These are phyloP conservation scores for Drosophila putrida DNA, from an alignment of 2,888 invertebrate genomes.

Conservation along the genomic window DNA sequence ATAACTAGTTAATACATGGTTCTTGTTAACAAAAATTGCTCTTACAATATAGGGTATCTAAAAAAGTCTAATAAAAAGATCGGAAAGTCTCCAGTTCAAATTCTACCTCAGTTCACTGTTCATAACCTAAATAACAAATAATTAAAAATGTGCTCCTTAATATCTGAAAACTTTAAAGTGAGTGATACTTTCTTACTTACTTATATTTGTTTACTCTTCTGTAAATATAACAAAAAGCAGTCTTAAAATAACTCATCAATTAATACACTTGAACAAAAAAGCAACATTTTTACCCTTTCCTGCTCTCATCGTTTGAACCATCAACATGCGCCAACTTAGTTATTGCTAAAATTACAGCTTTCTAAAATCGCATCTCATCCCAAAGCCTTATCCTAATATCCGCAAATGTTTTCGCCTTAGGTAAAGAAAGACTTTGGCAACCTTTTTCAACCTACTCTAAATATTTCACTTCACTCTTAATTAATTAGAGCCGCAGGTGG, in stretches of 20 bases:
- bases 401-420: conserved; percentile 36
- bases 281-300: not conserved
- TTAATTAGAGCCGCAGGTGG: conserved; percentile 68
- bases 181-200: no score
- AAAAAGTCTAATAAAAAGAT: no score
- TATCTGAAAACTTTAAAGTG: no score
- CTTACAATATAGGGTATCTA: no score
- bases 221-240: not conserved
- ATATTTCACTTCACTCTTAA: conserved; percentile 50
- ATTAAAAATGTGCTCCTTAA: no score
- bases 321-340: not conserved
- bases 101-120: no score
- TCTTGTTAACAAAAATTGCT: no score
- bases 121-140: no score
- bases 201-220: no score
- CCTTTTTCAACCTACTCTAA: not conserved
- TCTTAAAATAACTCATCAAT: not conserved
- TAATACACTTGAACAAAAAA: not conserved
- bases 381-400: conserved; percentile 22
- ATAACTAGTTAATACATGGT: no score
- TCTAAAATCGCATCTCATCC: conserved; percentile 22
- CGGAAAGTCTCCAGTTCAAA: no score
- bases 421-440: conserved; percentile 3
- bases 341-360: conserved; percentile 8
- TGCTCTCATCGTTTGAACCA: not conserved